phyloP scores from a whole-genome alignment of 1,140 invertebrate species.

The Nasonia longicornis region DNA sequence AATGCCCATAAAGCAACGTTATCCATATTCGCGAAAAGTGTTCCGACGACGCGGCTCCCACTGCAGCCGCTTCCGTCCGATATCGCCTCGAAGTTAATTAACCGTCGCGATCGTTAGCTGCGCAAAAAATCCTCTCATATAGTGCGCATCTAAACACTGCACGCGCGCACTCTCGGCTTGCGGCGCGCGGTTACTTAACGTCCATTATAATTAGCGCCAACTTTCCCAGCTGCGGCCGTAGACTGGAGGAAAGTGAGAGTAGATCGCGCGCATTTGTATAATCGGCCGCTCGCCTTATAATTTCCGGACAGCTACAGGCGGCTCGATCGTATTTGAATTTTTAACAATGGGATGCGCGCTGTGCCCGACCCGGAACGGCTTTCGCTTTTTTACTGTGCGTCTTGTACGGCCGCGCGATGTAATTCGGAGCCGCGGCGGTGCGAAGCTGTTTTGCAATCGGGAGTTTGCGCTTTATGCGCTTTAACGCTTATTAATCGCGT shows the following conservation, averaged over 20 bases:
- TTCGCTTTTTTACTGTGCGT: neutral
- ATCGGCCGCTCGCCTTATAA: constrained; percentile 59
- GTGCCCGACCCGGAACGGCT: neutral
- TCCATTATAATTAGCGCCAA: constrained; percentile 68
- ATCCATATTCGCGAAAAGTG: no score
- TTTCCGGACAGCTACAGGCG: constrained; percentile 49
- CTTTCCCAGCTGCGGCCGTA: constrained; percentile 60
- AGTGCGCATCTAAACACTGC: no score
- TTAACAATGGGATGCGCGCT: constrained; percentile 23
- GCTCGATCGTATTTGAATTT: constrained; percentile 34
- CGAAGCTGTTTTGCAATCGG: neutral
- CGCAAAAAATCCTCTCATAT: no score
- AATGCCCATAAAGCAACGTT: no score
- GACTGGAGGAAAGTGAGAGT: constrained; percentile 65
- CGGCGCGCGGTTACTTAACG: constrained; percentile 64
- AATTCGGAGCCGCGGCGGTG: no score
- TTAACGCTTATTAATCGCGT: constrained; percentile 36
- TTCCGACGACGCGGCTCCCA: no score
- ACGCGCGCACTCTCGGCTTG: neutral
- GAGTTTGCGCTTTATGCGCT: constrained; percentile 2
- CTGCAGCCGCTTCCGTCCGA: no score
- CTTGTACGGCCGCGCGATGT: neutral
- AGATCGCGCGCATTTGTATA: constrained; percentile 60
- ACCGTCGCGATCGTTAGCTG: no score
- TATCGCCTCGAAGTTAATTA: no score